These are phyloP conservation scores for Aethes cnicana DNA, from an alignment of 2,888 invertebrate species.

Conservation along the genomic window DNA sequence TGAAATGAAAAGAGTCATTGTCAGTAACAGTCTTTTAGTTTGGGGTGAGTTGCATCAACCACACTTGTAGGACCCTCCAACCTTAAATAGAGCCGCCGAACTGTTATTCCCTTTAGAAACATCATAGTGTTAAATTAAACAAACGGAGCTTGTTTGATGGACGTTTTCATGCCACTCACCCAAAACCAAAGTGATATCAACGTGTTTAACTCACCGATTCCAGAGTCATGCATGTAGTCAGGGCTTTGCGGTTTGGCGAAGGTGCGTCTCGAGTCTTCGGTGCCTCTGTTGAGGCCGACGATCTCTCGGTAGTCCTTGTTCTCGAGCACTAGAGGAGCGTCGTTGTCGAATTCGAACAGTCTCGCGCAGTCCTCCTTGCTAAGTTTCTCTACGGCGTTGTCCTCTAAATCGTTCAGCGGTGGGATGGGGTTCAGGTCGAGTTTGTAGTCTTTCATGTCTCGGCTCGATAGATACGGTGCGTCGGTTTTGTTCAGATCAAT, in stretches of 20 bases:
- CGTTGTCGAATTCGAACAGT: constrained; percentile 83
- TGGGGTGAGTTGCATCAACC: too few species aligned
- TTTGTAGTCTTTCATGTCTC: constrained; percentile 66
- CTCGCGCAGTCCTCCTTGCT: constrained; percentile 75
- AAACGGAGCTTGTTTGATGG: too few species aligned
- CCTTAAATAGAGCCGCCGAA: too few species aligned
- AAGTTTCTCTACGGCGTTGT: constrained; percentile 71
- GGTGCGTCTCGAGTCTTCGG: constrained; percentile 75
- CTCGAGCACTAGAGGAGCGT: constrained; percentile 76
- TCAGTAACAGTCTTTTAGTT: too few species aligned
- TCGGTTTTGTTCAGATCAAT: constrained; percentile 77
- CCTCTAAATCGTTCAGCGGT: constrained; percentile 55
- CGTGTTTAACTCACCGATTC: constrained; percentile 62
- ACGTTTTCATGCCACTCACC: too few species aligned
- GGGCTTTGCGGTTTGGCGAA: constrained; percentile 77
- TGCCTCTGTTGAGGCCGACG: constrained; percentile 74
- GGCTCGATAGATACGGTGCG: constrained; percentile 67
- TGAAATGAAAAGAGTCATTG: constrained; percentile 44
- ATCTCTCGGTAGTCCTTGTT: constrained; percentile 76
- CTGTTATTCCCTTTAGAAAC: too few species aligned
- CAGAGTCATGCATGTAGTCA: constrained; percentile 80
- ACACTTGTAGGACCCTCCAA: too few species aligned
- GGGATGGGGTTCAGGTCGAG: constrained; percentile 59
- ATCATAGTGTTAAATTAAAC: not conserved
- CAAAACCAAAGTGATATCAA: not conserved